Conservation (phyloP, 2,888 invertebrate genomes). For the Nymphalis c-album region DNA sequence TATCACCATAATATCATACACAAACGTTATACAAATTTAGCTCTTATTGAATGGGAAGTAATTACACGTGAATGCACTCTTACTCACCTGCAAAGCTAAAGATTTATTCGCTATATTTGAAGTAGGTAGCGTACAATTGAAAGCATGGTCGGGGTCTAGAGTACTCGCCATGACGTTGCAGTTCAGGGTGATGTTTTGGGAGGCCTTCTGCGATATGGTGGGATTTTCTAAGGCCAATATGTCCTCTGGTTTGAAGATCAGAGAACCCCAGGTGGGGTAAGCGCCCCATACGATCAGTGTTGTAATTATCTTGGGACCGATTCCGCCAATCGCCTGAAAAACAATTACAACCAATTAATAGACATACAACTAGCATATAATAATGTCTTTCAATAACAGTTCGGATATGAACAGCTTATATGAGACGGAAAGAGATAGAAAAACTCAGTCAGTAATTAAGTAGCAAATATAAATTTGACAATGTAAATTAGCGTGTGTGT, state of each 20-base stretch:
- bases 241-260: conserved; percentile 78
- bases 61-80: conserved; percentile 52
- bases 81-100: conserved; percentile 41
- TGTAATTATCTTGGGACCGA: conserved; percentile 89
- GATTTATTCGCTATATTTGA: conserved; percentile 30
- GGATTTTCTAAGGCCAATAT: conserved; percentile 34
- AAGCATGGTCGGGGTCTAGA: conserved; percentile 39
- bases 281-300: conserved; percentile 85
- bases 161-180: conserved; percentile 46
- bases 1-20: neutral
- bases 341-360: too few relatives aligned
- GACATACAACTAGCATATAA: too few relatives aligned
- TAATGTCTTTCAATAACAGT: too few relatives aligned
- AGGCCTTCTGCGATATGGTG: conserved; percentile 4
- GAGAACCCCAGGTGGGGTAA: conserved; percentile 87
- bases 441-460: too few relatives aligned
- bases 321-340: conserved; percentile 86
- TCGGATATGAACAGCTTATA: too few relatives aligned
- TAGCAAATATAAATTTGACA: too few relatives aligned
- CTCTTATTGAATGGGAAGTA: conserved; percentile 47
- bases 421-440: too few relatives aligned
- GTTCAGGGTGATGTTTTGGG: conserved; percentile 43
- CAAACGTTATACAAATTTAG: conserved; percentile 10
- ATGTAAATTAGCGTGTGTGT: neutral
- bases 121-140: conserved; percentile 52